These are phyloP conservation scores for Neodontobutis hainanensis DNA, from an alignment of 2,113 vertebrate species.

Conservation along the genomic window DNA sequence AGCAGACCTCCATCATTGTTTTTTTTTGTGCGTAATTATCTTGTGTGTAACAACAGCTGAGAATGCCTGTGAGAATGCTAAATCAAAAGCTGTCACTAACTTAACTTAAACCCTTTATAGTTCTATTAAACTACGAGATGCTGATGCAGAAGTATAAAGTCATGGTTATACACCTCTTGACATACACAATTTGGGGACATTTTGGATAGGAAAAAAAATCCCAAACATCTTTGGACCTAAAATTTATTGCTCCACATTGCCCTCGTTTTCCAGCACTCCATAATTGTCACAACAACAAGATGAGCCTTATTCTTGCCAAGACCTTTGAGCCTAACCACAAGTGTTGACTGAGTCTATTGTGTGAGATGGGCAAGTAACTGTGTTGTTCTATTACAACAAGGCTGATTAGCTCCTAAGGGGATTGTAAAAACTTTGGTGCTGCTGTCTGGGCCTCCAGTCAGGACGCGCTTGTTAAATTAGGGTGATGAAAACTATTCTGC, in stretches of 20 bases:
- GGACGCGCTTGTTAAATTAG: conserved; percentile 58
- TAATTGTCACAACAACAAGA: conserved; percentile 51
- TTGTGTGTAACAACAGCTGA: no score
- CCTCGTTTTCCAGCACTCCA: conserved; percentile 24
- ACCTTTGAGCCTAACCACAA: conserved; percentile 56
- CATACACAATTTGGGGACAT: conserved; percentile 35
- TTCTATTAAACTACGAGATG: not conserved
- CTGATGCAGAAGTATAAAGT: conserved; percentile 22
- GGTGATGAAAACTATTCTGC: conserved; percentile 52
- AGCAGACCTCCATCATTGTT: no score
- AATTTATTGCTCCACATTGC: conserved; percentile 33
- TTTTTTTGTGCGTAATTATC: no score
- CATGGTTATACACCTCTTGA: no score
- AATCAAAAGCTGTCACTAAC: no score
- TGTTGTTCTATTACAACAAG: conserved; percentile 64
- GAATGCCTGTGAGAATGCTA: no score
- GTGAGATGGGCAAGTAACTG: conserved; percentile 55
- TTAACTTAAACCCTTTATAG: no score
- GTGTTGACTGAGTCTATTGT: conserved; percentile 60
- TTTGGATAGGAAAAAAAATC: conserved; percentile 6
- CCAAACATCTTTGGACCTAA: conserved; percentile 13
- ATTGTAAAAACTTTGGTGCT: conserved; percentile 59
- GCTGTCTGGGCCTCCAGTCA: conserved; percentile 41
- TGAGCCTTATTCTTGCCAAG: conserved; percentile 49
- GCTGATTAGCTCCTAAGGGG: conserved; percentile 72